These are phyloP conservation scores for Megamerina dolium DNA, from an alignment of 2,888 invertebrate genomes.

Conservation along the genomic window DNA sequence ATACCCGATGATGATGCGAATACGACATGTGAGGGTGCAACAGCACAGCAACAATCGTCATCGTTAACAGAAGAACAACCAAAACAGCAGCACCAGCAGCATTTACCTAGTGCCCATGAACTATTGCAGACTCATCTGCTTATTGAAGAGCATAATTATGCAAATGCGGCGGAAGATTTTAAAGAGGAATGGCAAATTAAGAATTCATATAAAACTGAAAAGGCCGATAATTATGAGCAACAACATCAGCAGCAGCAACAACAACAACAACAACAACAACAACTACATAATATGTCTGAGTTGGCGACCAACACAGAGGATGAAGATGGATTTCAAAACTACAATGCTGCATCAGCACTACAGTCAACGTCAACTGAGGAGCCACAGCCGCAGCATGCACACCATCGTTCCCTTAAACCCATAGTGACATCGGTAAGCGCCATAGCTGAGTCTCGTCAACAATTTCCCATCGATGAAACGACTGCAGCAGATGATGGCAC, in stretches of 20 bases:
- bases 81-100: not conserved
- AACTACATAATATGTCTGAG: slow-evolving; percentile 2
- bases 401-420: slow-evolving; percentile 31
- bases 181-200: slow-evolving; percentile 41
- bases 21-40: slow-evolving; percentile 16
- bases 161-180: slow-evolving; percentile 30
- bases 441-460: slow-evolving; percentile 27
- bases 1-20: slow-evolving; percentile 44
- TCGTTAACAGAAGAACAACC: slow-evolving; percentile 4
- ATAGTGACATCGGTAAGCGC: slow-evolving; percentile 43
- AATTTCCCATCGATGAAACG: slow-evolving; percentile 20
- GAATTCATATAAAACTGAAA: slow-evolving; percentile 41
- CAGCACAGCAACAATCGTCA: slow-evolving; percentile 9
- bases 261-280: not conserved
- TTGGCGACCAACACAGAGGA: not conserved
- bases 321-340: not conserved
- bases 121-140: slow-evolving; percentile 36
- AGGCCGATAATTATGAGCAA: slow-evolving; percentile 31
- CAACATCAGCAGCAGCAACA: slow-evolving; percentile 10
- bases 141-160: slow-evolving; percentile 44
- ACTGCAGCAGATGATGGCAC: not conserved
- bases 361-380: not conserved
- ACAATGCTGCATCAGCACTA: slow-evolving; percentile 5
- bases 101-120: slow-evolving; percentile 26
- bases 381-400: too few relatives aligned